Conservation (phyloP, 2,113 vertebrate species). For the Anas platyrhynchos region DNA sequence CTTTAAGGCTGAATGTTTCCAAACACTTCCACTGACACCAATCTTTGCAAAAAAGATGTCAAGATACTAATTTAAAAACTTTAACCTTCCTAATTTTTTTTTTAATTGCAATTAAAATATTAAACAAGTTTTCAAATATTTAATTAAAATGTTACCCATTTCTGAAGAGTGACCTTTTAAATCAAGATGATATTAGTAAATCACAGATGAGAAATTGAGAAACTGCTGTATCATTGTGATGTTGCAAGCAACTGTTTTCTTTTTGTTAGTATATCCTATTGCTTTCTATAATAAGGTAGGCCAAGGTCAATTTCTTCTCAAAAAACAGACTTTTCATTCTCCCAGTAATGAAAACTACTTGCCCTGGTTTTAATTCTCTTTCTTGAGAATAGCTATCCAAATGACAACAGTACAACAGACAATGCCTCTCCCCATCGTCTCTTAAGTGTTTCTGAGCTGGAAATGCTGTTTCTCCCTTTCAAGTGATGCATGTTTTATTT, state of each 20-base stretch:
- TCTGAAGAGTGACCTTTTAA: neutral
- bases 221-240: neutral
- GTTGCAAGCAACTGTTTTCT: neutral
- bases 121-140: conserved; percentile 19
- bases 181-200: conserved; percentile 10
- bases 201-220: neutral
- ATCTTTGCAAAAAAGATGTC: conserved; percentile 9
- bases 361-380: neutral
- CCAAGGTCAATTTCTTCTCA: neutral
- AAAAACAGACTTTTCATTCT: neutral
- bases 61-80: conserved; percentile 37
- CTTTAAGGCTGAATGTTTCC: neutral
- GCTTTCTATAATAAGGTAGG: neutral
- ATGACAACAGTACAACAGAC: neutral
- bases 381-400: neutral
- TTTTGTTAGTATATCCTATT: neutral
- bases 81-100: conserved; percentile 25
- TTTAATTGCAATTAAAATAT: neutral
- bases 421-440: neutral
- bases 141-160: conserved; percentile 8
- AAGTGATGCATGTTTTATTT: neutral
- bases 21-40: neutral
- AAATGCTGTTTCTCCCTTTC: neutral
- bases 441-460: neutral
- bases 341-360: neutral